These are phyloP conservation scores for Anisognathus igniventris DNA, from an alignment of 2,797 vertebrate species.

Conservation along the genomic window DNA sequence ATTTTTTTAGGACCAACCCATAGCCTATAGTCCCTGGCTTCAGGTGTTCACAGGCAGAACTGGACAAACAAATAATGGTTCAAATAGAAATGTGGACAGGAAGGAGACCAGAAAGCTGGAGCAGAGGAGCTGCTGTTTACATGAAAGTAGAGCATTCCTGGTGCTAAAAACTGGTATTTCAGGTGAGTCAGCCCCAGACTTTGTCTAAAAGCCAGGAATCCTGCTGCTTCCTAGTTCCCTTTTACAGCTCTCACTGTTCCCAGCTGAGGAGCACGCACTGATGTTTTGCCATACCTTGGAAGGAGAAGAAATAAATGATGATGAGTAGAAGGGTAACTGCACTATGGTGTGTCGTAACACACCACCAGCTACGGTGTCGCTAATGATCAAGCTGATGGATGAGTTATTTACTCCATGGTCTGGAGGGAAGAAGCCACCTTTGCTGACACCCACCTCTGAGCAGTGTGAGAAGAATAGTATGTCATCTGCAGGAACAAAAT, in stretches of 20 bases:
- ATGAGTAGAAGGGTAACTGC: constrained; percentile 14
- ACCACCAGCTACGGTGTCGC: background rate
- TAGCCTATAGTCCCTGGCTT: background rate
- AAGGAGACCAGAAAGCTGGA: background rate
- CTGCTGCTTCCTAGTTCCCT: background rate
- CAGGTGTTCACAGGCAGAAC: background rate
- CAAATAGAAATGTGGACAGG: background rate
- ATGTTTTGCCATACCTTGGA: background rate
- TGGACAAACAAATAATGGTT: background rate
- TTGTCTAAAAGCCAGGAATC: background rate
- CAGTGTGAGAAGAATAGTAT: background rate
- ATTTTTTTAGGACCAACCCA: background rate
- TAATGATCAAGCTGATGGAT: constrained; percentile 33
- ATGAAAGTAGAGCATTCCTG: background rate
- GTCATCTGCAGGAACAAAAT: background rate
- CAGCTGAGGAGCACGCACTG: background rate
- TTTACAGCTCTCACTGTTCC: background rate
- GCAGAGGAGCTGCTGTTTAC: background rate
- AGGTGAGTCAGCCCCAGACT: background rate
- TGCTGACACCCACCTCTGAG: background rate
- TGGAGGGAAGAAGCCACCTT: background rate
- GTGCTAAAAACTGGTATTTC: background rate
- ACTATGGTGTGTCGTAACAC: background rate
- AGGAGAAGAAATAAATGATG: constrained; percentile 23
- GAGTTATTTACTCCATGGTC: background rate